Evolutionary conservation across 23 tunicate genomes (phyloP).

Genomic region (Diplosoma virens): DNA sequence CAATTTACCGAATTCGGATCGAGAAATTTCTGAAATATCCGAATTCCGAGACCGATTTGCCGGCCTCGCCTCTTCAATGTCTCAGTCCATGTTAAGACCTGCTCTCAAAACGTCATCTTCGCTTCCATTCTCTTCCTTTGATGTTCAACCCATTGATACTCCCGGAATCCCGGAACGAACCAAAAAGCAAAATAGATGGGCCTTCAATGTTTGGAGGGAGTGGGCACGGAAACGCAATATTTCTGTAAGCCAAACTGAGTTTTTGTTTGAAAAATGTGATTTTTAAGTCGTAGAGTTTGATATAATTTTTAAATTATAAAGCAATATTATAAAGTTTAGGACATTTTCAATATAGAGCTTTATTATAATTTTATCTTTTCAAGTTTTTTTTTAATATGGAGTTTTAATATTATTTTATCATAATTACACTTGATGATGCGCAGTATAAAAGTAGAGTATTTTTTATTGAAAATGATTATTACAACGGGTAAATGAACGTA

Average conservation of each 20-base stretch:
- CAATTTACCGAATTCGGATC: not conserved
- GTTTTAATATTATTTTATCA: not conserved
- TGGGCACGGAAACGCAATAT: constrained; percentile 91
- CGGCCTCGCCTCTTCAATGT: not conserved
- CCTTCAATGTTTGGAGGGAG: constrained; percentile 97
- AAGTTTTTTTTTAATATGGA: not conserved
- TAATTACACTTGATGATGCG: not conserved
- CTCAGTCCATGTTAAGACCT: not conserved
- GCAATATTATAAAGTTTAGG: too few relatives aligned
- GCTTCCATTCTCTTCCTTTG: constrained; percentile 23
- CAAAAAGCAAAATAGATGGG: constrained; percentile 94
- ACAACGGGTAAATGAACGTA: too few relatives aligned
- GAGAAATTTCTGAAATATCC: not conserved
- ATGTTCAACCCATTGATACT: constrained; percentile 76
- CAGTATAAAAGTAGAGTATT: too few relatives aligned
- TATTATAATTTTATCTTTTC: not conserved
- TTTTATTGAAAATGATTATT: too few relatives aligned
- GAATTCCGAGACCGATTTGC: constrained; percentile 19
- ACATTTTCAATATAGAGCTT: not conserved
- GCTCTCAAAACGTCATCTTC: not conserved
- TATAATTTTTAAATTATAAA: too few relatives aligned
- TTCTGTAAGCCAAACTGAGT: constrained; percentile 54
- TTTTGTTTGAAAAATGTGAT: too few relatives aligned
- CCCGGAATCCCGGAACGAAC: constrained; percentile 97
- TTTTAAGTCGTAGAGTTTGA: too few relatives aligned